Evolutionary conservation across 1,140 invertebrate genomes (phyloP).

Genomic region (Asobara japonica): DNA sequence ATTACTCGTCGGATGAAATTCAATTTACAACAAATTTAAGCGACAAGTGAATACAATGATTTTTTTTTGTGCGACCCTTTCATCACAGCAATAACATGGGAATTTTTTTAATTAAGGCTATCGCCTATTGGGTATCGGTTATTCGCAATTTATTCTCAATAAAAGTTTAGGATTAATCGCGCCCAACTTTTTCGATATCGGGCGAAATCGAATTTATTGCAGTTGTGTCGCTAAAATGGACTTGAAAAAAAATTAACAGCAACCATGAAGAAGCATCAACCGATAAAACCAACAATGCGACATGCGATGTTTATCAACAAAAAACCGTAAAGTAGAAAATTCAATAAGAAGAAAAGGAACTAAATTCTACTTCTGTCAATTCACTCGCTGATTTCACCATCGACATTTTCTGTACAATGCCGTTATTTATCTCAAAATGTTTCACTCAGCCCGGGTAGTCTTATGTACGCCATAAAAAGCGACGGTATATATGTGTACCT

Average conservation of each 20-base stretch:
- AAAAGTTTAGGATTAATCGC: not conserved
- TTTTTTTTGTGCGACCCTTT: too few species aligned
- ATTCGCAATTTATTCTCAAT: not conserved
- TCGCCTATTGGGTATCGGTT: not conserved
- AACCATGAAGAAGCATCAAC: not conserved
- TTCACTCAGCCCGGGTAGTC: constrained; percentile 25
- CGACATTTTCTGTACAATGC: not conserved
- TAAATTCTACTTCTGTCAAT: not conserved
- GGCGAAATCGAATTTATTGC: not conserved
- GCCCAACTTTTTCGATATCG: not conserved
- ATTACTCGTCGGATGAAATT: not conserved
- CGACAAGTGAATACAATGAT: not conserved
- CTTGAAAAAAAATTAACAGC: not conserved
- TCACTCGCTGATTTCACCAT: not conserved
- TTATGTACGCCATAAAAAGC: not conserved
- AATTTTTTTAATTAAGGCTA: constrained; percentile 1
- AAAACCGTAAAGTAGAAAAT: not conserved
- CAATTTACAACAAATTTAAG: not conserved
- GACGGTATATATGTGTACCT: not conserved
- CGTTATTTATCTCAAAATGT: not conserved
- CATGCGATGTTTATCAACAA: not conserved
- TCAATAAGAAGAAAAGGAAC: not conserved
- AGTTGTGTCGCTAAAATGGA: not conserved
- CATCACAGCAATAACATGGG: too few species aligned
- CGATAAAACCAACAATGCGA: not conserved